Evolutionary conservation across 2,888 invertebrate species (phyloP), one percentile per base, ranked within the genome.

Genomic region (Hirtodrosophila confusa): DNA sequence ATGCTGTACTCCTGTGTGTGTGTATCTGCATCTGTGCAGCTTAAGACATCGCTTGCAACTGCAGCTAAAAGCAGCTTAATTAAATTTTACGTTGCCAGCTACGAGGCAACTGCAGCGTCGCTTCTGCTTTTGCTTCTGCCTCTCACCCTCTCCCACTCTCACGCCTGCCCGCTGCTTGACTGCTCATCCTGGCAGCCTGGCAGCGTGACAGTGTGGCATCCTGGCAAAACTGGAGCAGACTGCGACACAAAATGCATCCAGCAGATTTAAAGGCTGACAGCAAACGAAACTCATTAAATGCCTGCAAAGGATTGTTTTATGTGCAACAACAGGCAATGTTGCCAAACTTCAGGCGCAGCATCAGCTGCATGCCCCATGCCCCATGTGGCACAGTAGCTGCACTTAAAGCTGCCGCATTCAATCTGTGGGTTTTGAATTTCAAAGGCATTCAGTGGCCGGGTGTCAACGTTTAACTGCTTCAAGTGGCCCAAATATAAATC

Each of bases 61-160:
- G 75, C 65, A 58, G 75, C 66, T 60, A 76, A 73, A 74, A 77
- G 78, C 56, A 78, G 77, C 77, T 78, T 78, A 78, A 78, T 78
- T 78, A 78, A 78, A 78, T 78, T 78, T 65, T 62, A 77, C 72
- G 61, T 66, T 75, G 31, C 31, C 31, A 31, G 31, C 31, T 7
- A 3, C 0, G 48, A 45, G 41, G 31, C 55, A 55, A 49, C 51
- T 44, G 48, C 41, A 51, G 9, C 29, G 36, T 17, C 8, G 53
- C 60, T 39, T 9, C 27, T 6, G 6, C 4, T 4, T 6, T 3
- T 27, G 27, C 27, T 2, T 17, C 17, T 17, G 17, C 17, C 17
- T 17, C 17, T 17, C n/a, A n/a, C n/a, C n/a, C n/a, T n/a, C n/a
- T n/a, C n/a, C n/a, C n/a, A n/a, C n/a, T n/a, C n/a, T 17, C 17